Conservation (phyloP, 2,888 invertebrate genomes). For the Drosophila emarginata region DNA sequence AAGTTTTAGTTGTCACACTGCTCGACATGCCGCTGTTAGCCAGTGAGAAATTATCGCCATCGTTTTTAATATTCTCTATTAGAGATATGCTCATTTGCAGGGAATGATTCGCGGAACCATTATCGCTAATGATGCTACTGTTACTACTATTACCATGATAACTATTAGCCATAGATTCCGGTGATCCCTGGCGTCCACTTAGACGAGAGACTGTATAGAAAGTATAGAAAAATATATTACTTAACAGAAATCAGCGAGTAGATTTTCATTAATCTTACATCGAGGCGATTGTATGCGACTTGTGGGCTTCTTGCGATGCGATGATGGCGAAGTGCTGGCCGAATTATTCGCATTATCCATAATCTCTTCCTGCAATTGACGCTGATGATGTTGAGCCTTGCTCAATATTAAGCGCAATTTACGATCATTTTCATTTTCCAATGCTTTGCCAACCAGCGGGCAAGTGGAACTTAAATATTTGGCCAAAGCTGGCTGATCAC, state of each 20-base stretch:
- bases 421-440: conserved; percentile 93
- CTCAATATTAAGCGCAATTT: conserved; percentile 92
- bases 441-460: conserved; percentile 90
- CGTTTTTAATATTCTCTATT: conserved; percentile 82
- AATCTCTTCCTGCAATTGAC: conserved; percentile 90
- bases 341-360: conserved; percentile 81
- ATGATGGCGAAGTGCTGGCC: conserved; percentile 81
- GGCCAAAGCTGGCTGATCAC: conserved; percentile 91
- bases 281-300: conserved; percentile 83
- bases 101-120: conserved; percentile 73
- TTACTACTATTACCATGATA: conserved; percentile 84
- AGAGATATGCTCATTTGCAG: conserved; percentile 82
- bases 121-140: conserved; percentile 74
- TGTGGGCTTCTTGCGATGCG: conserved; percentile 80
- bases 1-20: conserved; percentile 76
- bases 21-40: conserved; percentile 67
- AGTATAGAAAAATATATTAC: background rate
- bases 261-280: conserved; percentile 69
- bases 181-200: conserved; percentile 84
- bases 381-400: conserved; percentile 95
- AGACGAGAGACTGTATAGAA: conserved; percentile 81
- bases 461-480: conserved; percentile 93
- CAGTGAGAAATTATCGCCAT: conserved; percentile 83
- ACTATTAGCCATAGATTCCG: conserved; percentile 89
- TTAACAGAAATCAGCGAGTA: background rate